Percentiles rank a stretch among this genome's conserved stretches.
phyloP scores from a whole-genome alignment of 64 coral and sea anemone species.

The Exaiptasia diaphana region DNA sequence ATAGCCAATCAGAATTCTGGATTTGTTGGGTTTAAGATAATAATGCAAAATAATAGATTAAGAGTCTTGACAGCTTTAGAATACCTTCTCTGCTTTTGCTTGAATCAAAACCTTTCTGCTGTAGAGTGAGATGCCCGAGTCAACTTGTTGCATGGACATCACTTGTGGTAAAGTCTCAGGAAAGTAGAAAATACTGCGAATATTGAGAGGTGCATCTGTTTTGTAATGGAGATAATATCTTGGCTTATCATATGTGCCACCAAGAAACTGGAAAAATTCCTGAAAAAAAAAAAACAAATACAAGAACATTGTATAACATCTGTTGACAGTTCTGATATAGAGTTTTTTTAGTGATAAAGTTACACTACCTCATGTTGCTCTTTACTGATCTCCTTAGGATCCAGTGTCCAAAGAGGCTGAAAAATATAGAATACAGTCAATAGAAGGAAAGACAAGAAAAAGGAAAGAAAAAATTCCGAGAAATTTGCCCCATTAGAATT shows the following conservation, averaged over 20 bases:
- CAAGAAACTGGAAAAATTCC: constrained; percentile 97
- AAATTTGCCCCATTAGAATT: too few relatives aligned
- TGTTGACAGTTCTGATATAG: background rate
- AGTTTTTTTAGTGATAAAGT: too few relatives aligned
- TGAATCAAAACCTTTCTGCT: constrained; percentile 89
- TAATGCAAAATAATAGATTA: too few relatives aligned
- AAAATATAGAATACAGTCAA: background rate
- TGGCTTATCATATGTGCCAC: constrained; percentile 75
- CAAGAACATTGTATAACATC: background rate
- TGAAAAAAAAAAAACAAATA: constrained; percentile 11
- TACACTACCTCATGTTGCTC: constrained; percentile 84
- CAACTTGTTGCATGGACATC: constrained; percentile 56
- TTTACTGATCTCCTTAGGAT: constrained; percentile 66
- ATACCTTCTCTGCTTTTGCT: constrained; percentile 56
- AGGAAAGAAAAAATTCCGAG: too few relatives aligned
- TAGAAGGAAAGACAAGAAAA: too few relatives aligned
- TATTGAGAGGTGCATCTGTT: constrained; percentile 92
- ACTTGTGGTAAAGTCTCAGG: constrained; percentile 83
- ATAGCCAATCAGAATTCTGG: too few relatives aligned
- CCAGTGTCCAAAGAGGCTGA: constrained; percentile 91
- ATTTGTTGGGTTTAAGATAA: too few relatives aligned
- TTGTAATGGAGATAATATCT: constrained; percentile 94
- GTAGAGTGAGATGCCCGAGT: constrained; percentile 76
- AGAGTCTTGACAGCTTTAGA: too few relatives aligned
- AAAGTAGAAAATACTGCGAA: constrained; percentile 93